These are phyloP conservation scores for Enoplosus armatus DNA, from an alignment of 2,797 vertebrate genomes.

Conservation along the genomic window DNA sequence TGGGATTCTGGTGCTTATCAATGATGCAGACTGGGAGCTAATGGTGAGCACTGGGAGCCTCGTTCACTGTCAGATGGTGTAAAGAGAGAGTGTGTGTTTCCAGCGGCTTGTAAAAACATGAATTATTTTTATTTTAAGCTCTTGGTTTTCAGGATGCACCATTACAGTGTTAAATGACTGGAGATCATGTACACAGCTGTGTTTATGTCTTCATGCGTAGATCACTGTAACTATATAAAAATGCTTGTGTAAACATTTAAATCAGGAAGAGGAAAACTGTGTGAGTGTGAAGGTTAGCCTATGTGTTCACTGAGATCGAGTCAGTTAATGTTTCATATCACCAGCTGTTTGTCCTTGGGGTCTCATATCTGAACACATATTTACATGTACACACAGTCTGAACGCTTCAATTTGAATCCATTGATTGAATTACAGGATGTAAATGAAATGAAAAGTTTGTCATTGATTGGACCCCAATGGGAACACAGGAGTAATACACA, in stretches of 20 bases:
- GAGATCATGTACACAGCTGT: neutral
- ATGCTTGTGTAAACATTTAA: conserved; percentile 12
- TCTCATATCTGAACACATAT: conserved; percentile 59
- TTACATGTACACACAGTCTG: conserved; percentile 48
- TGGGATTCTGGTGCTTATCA: conserved; percentile 97
- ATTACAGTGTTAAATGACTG: neutral
- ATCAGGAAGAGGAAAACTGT: conserved; percentile 3
- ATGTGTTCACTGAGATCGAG: conserved; percentile 4
- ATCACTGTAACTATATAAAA: neutral
- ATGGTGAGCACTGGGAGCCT: conserved; percentile 89
- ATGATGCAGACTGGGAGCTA: conserved; percentile 98
- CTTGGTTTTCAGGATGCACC: neutral
- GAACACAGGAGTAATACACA: conserved; percentile 26
- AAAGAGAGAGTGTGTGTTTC: neutral
- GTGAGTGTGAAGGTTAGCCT: conserved; percentile 40
- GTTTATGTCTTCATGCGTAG: neutral
- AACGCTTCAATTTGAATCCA: conserved; percentile 64
- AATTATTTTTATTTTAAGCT: neutral
- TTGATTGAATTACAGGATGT: conserved; percentile 68
- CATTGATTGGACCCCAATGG: conserved; percentile 53
- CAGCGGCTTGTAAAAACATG: neutral
- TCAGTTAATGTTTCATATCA: conserved; percentile 60
- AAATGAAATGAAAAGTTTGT: conserved; percentile 73
- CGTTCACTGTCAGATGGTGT: conserved; percentile 55
- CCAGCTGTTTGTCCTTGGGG: conserved; percentile 64